These are phyloP conservation scores for Tetragnatha versicolor DNA, from an alignment of 1,140 invertebrate genomes.

Conservation along the genomic window DNA sequence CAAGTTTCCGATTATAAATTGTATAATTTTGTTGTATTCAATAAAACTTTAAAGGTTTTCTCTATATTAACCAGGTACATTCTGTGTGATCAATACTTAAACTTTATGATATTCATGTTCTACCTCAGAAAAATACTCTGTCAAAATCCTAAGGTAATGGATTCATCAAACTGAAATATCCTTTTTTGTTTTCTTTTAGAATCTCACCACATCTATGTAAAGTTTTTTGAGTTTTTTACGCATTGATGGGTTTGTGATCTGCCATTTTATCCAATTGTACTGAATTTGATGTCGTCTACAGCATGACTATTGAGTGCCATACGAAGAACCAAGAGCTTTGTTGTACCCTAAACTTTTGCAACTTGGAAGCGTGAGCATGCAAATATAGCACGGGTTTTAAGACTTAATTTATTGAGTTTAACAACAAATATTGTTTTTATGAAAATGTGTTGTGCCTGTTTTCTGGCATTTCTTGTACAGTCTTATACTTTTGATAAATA, in stretches of 20 bases:
- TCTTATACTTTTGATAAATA: neutral
- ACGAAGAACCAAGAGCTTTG: constrained; percentile 36
- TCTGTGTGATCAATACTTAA: neutral
- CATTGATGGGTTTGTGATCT: constrained; percentile 30
- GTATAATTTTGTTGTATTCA: neutral
- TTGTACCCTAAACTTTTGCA: constrained; percentile 23
- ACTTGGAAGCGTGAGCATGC: neutral
- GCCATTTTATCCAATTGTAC: neutral
- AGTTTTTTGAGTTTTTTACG: constrained; percentile 33
- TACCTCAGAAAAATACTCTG: neutral
- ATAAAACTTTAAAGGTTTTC: neutral
- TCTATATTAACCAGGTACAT: neutral
- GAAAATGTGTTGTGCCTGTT: constrained; percentile 8
- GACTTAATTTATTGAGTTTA: constrained; percentile 32
- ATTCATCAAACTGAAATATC: no score
- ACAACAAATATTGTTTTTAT: neutral
- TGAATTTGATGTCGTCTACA: constrained; percentile 1
- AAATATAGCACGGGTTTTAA: constrained; percentile 23
- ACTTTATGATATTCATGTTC: neutral
- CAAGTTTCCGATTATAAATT: no score
- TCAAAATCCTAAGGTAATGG: neutral
- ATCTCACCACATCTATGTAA: constrained; percentile 44
- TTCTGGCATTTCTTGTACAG: neutral
- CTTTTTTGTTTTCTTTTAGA: constrained; percentile 30
- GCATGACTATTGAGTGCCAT: constrained; percentile 38